phyloP scores from a whole-genome alignment of 1,140 invertebrate species.

The Holcopasites calliopsidis region DNA sequence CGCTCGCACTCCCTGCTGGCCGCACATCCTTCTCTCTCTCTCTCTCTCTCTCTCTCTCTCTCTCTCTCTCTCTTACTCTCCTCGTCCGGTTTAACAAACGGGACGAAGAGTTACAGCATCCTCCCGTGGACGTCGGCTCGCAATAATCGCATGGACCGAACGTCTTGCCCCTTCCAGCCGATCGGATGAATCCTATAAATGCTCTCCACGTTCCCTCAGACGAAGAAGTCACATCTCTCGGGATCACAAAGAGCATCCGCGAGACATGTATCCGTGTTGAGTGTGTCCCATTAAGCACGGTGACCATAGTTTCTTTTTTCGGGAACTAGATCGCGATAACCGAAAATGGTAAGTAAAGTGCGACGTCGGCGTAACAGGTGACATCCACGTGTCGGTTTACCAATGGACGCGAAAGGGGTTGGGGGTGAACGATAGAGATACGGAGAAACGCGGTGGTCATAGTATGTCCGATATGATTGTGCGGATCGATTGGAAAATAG shows the following conservation, averaged over 20 bases:
- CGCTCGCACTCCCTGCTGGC: neutral
- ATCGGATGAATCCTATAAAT: conserved; percentile 80
- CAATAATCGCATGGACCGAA: conserved; percentile 72
- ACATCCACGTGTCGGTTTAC: neutral
- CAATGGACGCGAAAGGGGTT: too few relatives aligned
- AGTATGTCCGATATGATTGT: neutral
- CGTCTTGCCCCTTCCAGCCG: conserved; percentile 64
- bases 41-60: neutral
- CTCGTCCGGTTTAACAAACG: conserved; percentile 12
- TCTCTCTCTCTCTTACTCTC: conserved; percentile 17
- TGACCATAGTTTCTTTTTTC: conserved; percentile 12
- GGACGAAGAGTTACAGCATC: conserved; percentile 75
- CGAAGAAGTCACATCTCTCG: conserved; percentile 77
- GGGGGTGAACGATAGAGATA: neutral
- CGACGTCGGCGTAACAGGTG: conserved; percentile 31
- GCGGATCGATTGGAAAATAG: neutral
- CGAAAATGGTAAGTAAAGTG: conserved; percentile 72
- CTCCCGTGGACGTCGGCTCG: conserved; percentile 61
- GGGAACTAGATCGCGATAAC: conserved; percentile 51
- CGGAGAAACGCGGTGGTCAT: neutral
- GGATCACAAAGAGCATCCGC: conserved; percentile 66
- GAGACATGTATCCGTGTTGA: conserved; percentile 73
- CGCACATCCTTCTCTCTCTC: neutral
- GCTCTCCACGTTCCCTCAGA: conserved; percentile 70
- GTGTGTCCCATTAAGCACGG: conserved; percentile 44